Evolutionary conservation across 2,888 invertebrate genomes (phyloP).

Genomic region (Liodrosophila aerea): DNA sequence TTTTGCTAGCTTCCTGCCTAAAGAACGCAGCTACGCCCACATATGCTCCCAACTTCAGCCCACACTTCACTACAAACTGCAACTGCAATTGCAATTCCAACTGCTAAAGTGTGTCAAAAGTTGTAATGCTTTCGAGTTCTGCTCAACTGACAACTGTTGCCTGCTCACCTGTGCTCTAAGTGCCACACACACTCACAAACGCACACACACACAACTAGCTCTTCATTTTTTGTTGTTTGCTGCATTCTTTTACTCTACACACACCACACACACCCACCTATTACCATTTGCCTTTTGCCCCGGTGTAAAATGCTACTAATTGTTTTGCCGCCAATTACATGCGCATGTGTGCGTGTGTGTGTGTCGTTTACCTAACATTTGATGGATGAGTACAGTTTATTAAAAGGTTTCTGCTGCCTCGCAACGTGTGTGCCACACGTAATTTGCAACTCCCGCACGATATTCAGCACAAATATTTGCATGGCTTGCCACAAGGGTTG

Average conservation of each 20-base stretch:
- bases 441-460: constrained; percentile 50
- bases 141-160: constrained; percentile 51
- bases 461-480: constrained; percentile 39
- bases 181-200: too few relatives aligned
- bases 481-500: neutral
- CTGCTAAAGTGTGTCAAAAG: constrained; percentile 65
- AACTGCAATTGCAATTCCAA: constrained; percentile 41
- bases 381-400: constrained; percentile 65
- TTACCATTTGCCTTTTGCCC: too few relatives aligned
- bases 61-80: constrained; percentile 15
- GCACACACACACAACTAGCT: constrained; percentile 53
- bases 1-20: too few relatives aligned
- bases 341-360: constrained; percentile 37
- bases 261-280: too few relatives aligned
- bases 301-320: constrained; percentile 68
- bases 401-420: constrained; percentile 60
- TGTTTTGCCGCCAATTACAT: constrained; percentile 75
- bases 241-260: too few relatives aligned
- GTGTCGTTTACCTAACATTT: constrained; percentile 36
- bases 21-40: too few relatives aligned
- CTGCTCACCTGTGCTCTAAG: constrained; percentile 13
- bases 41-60: constrained; percentile 12
- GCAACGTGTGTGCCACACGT: constrained; percentile 21
- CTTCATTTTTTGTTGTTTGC: constrained; percentile 57
- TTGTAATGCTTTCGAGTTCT: constrained; percentile 34